These are phyloP conservation scores for Microcebus jonahi DNA, from an alignment of 2,113 vertebrate species.

Conservation along the genomic window DNA sequence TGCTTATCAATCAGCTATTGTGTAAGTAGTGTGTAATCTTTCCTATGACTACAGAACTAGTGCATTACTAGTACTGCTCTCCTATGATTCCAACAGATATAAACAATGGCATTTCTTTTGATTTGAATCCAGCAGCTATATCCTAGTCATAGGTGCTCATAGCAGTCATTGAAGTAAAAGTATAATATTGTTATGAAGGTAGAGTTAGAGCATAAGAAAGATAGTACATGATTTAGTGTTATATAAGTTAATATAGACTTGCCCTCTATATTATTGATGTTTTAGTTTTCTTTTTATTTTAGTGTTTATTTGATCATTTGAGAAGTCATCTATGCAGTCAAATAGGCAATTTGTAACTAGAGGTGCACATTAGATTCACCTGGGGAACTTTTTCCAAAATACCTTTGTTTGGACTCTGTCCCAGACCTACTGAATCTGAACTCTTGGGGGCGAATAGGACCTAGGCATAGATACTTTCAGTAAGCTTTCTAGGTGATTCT, in stretches of 20 bases:
- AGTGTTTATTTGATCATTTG: conserved; percentile 25
- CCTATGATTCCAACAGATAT: conserved; percentile 36
- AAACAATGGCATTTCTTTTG: conserved; percentile 70
- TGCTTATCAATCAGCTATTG: conserved; percentile 71
- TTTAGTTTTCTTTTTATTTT: conserved; percentile 50
- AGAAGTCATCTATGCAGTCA: neutral
- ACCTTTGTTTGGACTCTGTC: neutral
- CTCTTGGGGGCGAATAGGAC: neutral
- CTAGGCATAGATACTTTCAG: neutral
- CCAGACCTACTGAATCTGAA: neutral
- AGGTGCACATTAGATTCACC: neutral
- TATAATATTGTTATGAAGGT: neutral
- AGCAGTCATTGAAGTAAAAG: conserved; percentile 40
- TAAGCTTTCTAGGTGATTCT: conserved; percentile 22
- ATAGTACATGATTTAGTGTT: neutral
- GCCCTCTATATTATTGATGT: conserved; percentile 5
- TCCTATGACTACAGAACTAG: conserved; percentile 46
- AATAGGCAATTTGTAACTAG: neutral
- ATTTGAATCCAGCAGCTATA: conserved; percentile 55
- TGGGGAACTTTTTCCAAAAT: conserved; percentile 1
- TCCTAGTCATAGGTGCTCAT: conserved; percentile 24
- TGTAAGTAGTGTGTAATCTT: conserved; percentile 67
- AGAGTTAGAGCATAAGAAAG: conserved; percentile 22
- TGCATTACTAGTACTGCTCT: conserved; percentile 30
- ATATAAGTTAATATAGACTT: neutral